Base-by-base conservation (phyloP, 2,888 invertebrate genomes). In the Metopia argyrocephala region DNA sequence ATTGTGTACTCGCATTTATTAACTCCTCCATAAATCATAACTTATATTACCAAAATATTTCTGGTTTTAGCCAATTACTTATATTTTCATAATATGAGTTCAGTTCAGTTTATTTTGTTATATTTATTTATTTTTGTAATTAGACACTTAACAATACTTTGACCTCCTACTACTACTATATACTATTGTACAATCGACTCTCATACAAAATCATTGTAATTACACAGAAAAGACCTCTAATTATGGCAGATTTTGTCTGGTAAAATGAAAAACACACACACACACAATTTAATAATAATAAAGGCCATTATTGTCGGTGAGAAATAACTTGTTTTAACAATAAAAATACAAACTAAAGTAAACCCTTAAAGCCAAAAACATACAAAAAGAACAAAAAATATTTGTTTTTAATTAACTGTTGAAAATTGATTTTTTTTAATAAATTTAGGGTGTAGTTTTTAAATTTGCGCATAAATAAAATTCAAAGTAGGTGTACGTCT, bases 251-350 rank as follows among this genome's bases (percentile, higher is more conserved):
- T 25, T 6, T 15, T 1, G 25, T 68, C 57, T 57, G 48, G 21
- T 48, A 28, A 48, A 48, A 48, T 31, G 9, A 4, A 48, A 15
- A 56, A 20, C 21, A 21, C 27, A 7, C 15, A 31, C 21, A 12
- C 15, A 73, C 70, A 28, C 28, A 45, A 69, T n/a, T n/a, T n/a
- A n/a, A n/a, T n/a, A n/a, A n/a, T n/a, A n/a, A 59, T 46, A 57
- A 57, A 21, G 57, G 12, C 45, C 23, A 61, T 15, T 48, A 69
- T 52, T 57, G 64, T 45, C 25, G n/a, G 23, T 45, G 45, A 61
- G 50, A 59, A 75, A 75, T 75, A 9, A 68, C 52, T 69, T 76
- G 69, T 48, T 69, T n/a, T n/a, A 54, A 64, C 48, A 12, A 54
- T 12, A 6, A 48, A 31, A 52, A n/a, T n/a, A 18, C 20, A 18